Evolutionary conservation across 2,888 invertebrate species (phyloP), one percentile per base, ranked within the genome.

Genomic region (Lasioglossum marginatum): DNA sequence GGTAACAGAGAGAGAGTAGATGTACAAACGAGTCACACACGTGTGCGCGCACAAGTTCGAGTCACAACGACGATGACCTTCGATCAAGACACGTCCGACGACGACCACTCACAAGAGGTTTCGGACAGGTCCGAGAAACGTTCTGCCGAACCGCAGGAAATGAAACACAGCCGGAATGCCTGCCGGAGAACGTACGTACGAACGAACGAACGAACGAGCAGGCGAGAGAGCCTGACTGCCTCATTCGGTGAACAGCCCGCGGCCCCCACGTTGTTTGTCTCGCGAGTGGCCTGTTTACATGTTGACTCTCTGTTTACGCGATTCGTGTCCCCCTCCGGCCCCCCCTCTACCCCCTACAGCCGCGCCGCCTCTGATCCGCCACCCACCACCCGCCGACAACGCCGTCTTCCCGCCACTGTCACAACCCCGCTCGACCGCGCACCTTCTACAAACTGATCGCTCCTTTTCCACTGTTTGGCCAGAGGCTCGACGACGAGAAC

Each of bases 211-310:
- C 89, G 87, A 83, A 79, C 87, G 86, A 85, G 83, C 88, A 87
- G 81, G 82, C 87, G 82, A 84, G 82, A 86, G 89, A 86, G 87
- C 87, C 86, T 86, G 85, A 74, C 89, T 91, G 89, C 89, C 92
- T 91, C 92, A 92, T 92, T 92, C 92, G 93, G 92, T 92, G 93
- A 92, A 92, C 93, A 93, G 93, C 92, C 93, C 93, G 93, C 94
- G 95, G 95, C 94, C 95, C 94, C 94, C 94, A 94, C 95, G 95
- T 95, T 95, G 95, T 95, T 95, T 95, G 95, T 95, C 94, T 95
- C 95, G 94, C 94, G 95, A 95, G 94, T 95, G 95, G 95, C 95
- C 95, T 95, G 95, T 95, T 95, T 95, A 95, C 95, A 95, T 95
- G 95, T 95, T 95, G 95, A 95, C 95, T 95, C 93, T 93, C 94